Conservation (phyloP, 2,797 vertebrate species). For the Labeo calbasu region DNA sequence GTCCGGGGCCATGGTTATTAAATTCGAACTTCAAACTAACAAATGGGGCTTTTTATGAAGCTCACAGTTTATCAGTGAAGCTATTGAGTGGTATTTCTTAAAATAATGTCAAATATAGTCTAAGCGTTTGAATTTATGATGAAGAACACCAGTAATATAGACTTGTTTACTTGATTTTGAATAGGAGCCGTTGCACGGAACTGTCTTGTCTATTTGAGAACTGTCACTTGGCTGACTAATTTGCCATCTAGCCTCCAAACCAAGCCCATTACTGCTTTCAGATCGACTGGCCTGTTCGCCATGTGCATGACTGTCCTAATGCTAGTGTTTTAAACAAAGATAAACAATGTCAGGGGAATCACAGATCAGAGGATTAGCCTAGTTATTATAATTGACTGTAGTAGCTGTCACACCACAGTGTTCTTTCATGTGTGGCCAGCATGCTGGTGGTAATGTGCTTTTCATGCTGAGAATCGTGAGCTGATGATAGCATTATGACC, state of each 20-base stretch:
- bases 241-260: slow-evolving; percentile 54
- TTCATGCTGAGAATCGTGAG: slow-evolving; percentile 33
- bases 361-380: slow-evolving; percentile 45
- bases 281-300: background rate
- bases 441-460: slow-evolving; percentile 32
- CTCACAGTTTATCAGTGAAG: slow-evolving; percentile 39
- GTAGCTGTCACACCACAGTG: slow-evolving; percentile 36
- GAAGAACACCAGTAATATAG: slow-evolving; percentile 3
- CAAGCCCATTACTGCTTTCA: slow-evolving; percentile 25
- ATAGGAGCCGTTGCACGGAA: slow-evolving; percentile 28
- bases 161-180: slow-evolving; percentile 44
- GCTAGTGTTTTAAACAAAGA: slow-evolving; percentile 41
- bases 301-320: slow-evolving; percentile 36
- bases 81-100: slow-evolving; percentile 7
- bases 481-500: slow-evolving; percentile 10
- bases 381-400: slow-evolving; percentile 38
- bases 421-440: slow-evolving; percentile 42
- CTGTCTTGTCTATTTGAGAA: slow-evolving; percentile 13
- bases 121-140: slow-evolving; percentile 17
- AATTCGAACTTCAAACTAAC: slow-evolving; percentile 26
- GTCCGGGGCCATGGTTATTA: slow-evolving; percentile 26
- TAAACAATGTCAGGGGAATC: slow-evolving; percentile 44
- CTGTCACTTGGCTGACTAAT: slow-evolving; percentile 52
- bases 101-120: slow-evolving; percentile 34
- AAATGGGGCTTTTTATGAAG: slow-evolving; percentile 22